phyloP scores from a whole-genome alignment of 2,113 vertebrate genomes.

The Bambusicola thoracicus region DNA sequence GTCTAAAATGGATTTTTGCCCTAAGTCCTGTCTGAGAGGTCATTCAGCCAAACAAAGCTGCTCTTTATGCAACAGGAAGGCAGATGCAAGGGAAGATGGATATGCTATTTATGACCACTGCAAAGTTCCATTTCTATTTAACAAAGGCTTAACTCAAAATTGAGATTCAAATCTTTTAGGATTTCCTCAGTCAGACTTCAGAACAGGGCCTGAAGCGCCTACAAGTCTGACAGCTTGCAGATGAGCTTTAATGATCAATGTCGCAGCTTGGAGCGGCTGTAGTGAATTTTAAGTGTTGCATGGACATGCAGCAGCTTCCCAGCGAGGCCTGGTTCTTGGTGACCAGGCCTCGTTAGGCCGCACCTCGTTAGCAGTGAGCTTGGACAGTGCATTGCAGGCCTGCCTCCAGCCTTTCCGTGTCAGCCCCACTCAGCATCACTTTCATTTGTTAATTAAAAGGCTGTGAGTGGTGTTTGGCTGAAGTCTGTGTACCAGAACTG shows the following conservation, averaged over 20 bases:
- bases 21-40: not conserved
- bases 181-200: not conserved
- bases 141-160: not conserved
- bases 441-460: not conserved
- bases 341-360: not conserved
- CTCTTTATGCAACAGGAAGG: not conserved
- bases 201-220: not conserved
- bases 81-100: not conserved
- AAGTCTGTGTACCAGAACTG: not conserved
- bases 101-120: not conserved
- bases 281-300: not conserved
- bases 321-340: not conserved
- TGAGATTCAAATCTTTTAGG: not conserved
- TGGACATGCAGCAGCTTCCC: not conserved
- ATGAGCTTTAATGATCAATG: not conserved
- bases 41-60: not conserved
- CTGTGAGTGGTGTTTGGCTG: not conserved
- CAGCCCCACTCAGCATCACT: not conserved
- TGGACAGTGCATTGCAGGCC: not conserved
- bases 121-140: not conserved
- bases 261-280: not conserved
- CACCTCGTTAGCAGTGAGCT: too few relatives aligned
- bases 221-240: not conserved
- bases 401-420: rapidly evolving
- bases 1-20: not conserved